phyloP scores from a whole-genome alignment of 2,113 vertebrate genomes.

The Clupea harengus region DNA sequence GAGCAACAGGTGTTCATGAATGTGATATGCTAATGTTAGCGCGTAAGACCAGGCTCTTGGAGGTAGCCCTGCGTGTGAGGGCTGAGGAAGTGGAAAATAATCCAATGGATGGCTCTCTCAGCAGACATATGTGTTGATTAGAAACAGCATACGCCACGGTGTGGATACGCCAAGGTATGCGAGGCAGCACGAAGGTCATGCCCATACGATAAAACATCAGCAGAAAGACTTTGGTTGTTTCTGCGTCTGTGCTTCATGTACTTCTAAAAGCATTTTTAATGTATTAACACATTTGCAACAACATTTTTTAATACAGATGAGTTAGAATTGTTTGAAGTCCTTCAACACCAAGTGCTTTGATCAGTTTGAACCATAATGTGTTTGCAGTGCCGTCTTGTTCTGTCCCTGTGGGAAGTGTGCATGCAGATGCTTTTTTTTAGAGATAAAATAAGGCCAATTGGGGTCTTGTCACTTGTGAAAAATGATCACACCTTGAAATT shows the following conservation, averaged over 20 bases:
- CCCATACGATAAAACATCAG: not conserved
- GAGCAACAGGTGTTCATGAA: slow-evolving; percentile 37
- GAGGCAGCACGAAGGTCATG: slow-evolving; percentile 8
- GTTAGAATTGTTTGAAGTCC: not conserved
- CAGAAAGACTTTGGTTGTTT: not conserved
- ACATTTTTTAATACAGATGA: not conserved
- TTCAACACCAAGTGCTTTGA: not conserved
- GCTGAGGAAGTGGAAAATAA: slow-evolving; percentile 3
- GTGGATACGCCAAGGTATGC: slow-evolving; percentile 1
- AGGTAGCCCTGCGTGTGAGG: slow-evolving; percentile 12
- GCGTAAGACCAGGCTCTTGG: slow-evolving; percentile 5
- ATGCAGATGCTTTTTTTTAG: not conserved
- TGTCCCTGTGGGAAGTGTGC: slow-evolving; percentile 9
- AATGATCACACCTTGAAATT: slow-evolving; percentile 48
- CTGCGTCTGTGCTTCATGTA: not conserved
- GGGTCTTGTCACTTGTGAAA: slow-evolving; percentile 49
- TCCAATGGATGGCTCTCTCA: slow-evolving; percentile 20
- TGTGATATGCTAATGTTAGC: slow-evolving; percentile 28
- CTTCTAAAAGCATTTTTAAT: not conserved
- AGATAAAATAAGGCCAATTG: slow-evolving; percentile 29
- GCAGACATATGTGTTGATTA: slow-evolving; percentile 31
- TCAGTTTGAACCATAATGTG: not conserved
- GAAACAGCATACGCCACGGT: slow-evolving; percentile 24
- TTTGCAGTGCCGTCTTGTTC: slow-evolving; percentile 8
- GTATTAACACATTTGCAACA: not conserved